phyloP scores from a whole-genome alignment of 2,888 invertebrate genomes.

The Sycophila texana region DNA sequence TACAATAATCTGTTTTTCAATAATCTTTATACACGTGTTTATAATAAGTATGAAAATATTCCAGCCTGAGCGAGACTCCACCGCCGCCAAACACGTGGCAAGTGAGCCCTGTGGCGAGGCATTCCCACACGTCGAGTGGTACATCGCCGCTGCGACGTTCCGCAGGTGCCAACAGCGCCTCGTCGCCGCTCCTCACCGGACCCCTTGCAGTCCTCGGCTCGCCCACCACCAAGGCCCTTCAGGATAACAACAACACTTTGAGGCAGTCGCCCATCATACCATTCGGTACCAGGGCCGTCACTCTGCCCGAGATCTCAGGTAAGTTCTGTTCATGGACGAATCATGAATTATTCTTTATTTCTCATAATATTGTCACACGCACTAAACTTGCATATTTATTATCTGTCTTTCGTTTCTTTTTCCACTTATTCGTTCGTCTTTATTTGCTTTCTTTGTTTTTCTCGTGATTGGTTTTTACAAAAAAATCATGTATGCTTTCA shows the following conservation, averaged over 20 bases:
- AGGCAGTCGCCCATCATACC: constrained; percentile 79
- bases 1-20: too few relatives aligned
- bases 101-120: constrained; percentile 83
- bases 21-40: too few relatives aligned
- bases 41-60: too few relatives aligned
- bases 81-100: constrained; percentile 89
- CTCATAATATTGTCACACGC: neutral
- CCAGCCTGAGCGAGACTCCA: constrained; percentile 81
- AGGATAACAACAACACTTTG: constrained; percentile 80
- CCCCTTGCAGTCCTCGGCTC: constrained; percentile 83
- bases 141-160: constrained; percentile 83
- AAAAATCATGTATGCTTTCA: too few relatives aligned
- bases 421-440: neutral
- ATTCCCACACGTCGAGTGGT: constrained; percentile 77
- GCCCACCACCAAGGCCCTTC: constrained; percentile 79
- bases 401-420: neutral
- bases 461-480: too few relatives aligned
- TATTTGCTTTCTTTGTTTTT: constrained; percentile 60
- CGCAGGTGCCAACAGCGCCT: constrained; percentile 69
- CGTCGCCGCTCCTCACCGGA: constrained; percentile 80
- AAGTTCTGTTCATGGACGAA: constrained; percentile 34
- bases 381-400: neutral
- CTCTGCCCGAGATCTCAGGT: constrained; percentile 80
- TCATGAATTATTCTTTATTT: neutral
- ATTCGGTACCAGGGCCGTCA: constrained; percentile 82